phyloP scores from a whole-genome alignment of 2,797 vertebrate genomes.

The Odontamblyopus lacepedii region DNA sequence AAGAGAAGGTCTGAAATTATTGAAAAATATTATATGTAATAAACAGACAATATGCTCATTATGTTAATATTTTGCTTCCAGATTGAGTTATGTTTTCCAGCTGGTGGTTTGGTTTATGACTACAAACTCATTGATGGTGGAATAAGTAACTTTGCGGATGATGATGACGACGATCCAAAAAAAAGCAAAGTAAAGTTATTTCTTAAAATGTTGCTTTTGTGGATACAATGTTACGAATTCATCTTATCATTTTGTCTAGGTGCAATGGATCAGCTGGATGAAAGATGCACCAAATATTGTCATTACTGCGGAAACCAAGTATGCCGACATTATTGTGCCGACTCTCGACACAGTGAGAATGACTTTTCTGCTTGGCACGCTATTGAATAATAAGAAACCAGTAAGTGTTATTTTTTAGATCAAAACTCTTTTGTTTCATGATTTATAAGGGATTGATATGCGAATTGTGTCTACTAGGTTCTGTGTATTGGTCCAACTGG shows the following conservation, averaged over 20 bases:
- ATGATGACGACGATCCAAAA: constrained; percentile 76
- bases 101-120: constrained; percentile 87
- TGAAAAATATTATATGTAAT: background rate
- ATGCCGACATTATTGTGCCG: constrained; percentile 88
- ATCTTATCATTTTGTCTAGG: constrained; percentile 61
- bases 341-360: constrained; percentile 86
- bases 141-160: constrained; percentile 76
- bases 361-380: constrained; percentile 87
- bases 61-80: constrained; percentile 54
- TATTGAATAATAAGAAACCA: constrained; percentile 87
- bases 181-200: constrained; percentile 73
- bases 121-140: constrained; percentile 86
- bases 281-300: constrained; percentile 71
- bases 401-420: constrained; percentile 71
- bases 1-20: constrained; percentile 76
- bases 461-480: constrained; percentile 70
- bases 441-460: background rate
- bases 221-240: background rate
- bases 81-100: constrained; percentile 83
- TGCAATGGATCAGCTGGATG: constrained; percentile 92
- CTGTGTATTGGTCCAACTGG: constrained; percentile 91
- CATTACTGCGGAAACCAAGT: constrained; percentile 84
- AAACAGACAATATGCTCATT: background rate
- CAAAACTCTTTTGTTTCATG: background rate
- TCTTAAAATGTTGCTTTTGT: background rate